Evolutionary conservation across 1,140 invertebrate species (phyloP), one percentile per base, ranked within the genome.

Genomic region (Hylaeus volcanicus): DNA sequence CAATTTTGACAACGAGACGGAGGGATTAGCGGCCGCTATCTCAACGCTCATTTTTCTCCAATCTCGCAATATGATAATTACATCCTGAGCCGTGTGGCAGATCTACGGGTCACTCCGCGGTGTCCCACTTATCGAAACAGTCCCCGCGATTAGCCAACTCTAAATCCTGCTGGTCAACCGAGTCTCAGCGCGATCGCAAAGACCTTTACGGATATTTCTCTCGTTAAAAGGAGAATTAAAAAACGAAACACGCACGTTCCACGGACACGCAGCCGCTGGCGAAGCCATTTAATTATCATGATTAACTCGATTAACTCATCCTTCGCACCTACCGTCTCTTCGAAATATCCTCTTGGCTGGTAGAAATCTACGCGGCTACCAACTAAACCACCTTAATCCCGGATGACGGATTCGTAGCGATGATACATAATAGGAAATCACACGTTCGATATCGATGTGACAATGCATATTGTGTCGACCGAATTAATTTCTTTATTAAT

Each of bases 281-380:
- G 11, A 26, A 64, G 37, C 60, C 48, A 53, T 37, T 74, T 55
- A 64, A 64, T 74, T 65, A 74, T 65, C 45, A 14, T 14, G 70
- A 60, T 72, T 72, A 72, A 72, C 70, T 60, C 61, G 72, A 74
- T 74, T 65, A 64, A 43, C 48, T 41, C 37, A 61, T 74, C 73
- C 61, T 51, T 63, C 48, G 73, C 60, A 63, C 61, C 48, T 64
- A 15, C 0, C 8, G 39, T 14, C 9, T 11, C 9, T 26, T 43
- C 5, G n/a, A 63, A 63, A 5, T 1, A 63, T 48, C 37, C 45
- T 61, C 1, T 26, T n/a, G 58, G 9, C 12, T 9, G 9, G 12
- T 11, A 64, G 41, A 53, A 55, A 65, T 53, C 9, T 51, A 26
- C 26, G 26, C 26, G 26, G 26, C 26, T 26, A 26, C 26, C 26